Base-by-base conservation (phyloP, 2,113 vertebrate species). In the Peromyscus californicus region DNA sequence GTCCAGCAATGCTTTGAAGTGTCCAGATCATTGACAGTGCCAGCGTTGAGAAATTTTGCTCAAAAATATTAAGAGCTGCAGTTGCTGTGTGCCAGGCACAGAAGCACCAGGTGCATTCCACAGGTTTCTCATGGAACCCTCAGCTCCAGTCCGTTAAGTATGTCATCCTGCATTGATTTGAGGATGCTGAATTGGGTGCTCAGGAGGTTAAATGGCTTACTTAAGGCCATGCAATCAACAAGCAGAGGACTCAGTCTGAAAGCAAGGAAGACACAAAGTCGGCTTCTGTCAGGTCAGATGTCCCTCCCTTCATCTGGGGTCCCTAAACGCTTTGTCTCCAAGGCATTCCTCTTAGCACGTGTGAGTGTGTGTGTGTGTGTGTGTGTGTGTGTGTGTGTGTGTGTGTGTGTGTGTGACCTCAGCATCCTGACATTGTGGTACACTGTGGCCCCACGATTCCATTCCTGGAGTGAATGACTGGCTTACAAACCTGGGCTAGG, bases 211-310 rank as follows among this genome's bases (percentile, higher is more conserved):
- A 93, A 19, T 36, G 86, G 33, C 13, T 96, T 85, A 22, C 33
- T 70, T 39, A 65, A 87, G 67, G 26, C 21, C 51, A 65, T 67
- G 16, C 16, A 96, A 1, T 85, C 51, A 80, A 12, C 72, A 93
- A 72, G 9, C 26, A 97, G 33, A 69, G 8, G 29, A 82, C 39
- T 88, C 79, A 90, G 84, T 90, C 59, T 87, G 69, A 93, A 87
- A 95, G 78, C 26, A 90, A 42, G 45, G 31, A 57, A 72, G 17
- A 72, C 7, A 48, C 48, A 86, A 93, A 74, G 36, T n/a, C 10
- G 69, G 54, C n/a, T 61, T 15, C 61, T 45, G 3, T 87, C 70
- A 87, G 61, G 33, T 86, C 54, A 2, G 57, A 0, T 39, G 65
- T 21, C 45, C 24, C 76, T 79, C 7, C 57, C 3, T 87, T 78